phyloP scores from a whole-genome alignment of 1,140 invertebrate species.

The Samia ricini region DNA sequence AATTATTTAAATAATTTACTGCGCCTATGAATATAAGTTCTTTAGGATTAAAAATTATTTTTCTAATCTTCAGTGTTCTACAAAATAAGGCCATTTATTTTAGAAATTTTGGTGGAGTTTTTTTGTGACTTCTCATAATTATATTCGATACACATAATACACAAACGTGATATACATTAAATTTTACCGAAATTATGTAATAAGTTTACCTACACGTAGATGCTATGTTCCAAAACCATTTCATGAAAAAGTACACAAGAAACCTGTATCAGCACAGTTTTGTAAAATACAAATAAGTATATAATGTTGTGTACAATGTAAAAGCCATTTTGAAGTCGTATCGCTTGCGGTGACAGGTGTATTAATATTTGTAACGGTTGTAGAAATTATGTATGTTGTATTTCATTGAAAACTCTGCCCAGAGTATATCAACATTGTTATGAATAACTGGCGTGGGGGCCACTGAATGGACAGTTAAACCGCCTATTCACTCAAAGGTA shows the following conservation, averaged over 20 bases:
- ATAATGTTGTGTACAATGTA: not conserved
- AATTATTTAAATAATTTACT: too few species aligned
- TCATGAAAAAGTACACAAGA: not conserved
- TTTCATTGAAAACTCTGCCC: slow-evolving; percentile 38
- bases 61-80: too few species aligned
- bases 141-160: too few species aligned
- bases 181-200: too few species aligned
- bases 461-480: slow-evolving; percentile 52
- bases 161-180: too few species aligned
- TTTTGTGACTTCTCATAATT: too few species aligned
- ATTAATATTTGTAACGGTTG: slow-evolving; percentile 29
- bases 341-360: slow-evolving; percentile 8
- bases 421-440: slow-evolving; percentile 42
- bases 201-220: not conserved
- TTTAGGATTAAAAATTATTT: too few species aligned
- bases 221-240: not conserved
- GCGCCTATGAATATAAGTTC: too few species aligned
- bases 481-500: slow-evolving; percentile 47
- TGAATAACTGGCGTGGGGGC: slow-evolving; percentile 35
- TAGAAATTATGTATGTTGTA: slow-evolving; percentile 24
- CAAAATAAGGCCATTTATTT: too few species aligned
- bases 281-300: not conserved
- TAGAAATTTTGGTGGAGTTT: too few species aligned
- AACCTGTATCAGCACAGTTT: not conserved
- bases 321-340: not conserved